Conservation (phyloP, 2,888 invertebrate species). For the Tipula confusa region DNA sequence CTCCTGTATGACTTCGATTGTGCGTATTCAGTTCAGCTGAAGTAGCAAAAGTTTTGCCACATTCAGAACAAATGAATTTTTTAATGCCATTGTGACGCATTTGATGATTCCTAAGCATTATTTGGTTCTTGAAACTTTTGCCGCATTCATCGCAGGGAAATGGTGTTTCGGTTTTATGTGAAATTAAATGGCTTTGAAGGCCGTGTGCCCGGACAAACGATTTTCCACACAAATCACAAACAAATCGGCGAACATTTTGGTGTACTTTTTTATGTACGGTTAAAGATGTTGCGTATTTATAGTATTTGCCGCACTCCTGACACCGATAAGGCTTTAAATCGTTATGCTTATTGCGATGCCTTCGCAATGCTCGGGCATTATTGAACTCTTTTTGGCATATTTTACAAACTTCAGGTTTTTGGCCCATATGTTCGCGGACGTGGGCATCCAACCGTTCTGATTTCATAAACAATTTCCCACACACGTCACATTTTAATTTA, state of each 20-base stretch:
- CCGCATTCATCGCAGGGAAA: slow-evolving; percentile 34
- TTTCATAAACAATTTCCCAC: slow-evolving; percentile 33
- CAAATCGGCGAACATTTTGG: slow-evolving; percentile 48
- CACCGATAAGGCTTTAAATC: slow-evolving; percentile 34
- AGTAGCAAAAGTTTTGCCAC: slow-evolving; percentile 34
- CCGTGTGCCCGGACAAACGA: slow-evolving; percentile 42
- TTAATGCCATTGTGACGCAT: slow-evolving; percentile 34
- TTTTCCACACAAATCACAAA: slow-evolving; percentile 51
- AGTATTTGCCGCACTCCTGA: slow-evolving; percentile 35
- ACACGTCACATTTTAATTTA: slow-evolving; percentile 31
- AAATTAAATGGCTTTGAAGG: slow-evolving; percentile 35
- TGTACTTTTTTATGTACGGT: slow-evolving; percentile 52
- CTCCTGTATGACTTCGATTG: slow-evolving; percentile 34
- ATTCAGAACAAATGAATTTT: slow-evolving; percentile 35
- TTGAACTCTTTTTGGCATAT: slow-evolving; percentile 49
- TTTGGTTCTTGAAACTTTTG: slow-evolving; percentile 35
- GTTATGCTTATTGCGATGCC: slow-evolving; percentile 42
- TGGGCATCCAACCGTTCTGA: slow-evolving; percentile 34
- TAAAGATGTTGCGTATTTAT: slow-evolving; percentile 46
- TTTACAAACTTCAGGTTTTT: slow-evolving; percentile 37
- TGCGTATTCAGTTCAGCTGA: slow-evolving; percentile 35
- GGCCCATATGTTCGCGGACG: slow-evolving; percentile 34
- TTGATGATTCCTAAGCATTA: slow-evolving; percentile 35
- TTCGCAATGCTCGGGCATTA: slow-evolving; percentile 51
- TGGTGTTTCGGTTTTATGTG: slow-evolving; percentile 35